These are phyloP conservation scores for Megaceryle maxima DNA, from an alignment of 2,113 vertebrate species.

Conservation along the genomic window DNA sequence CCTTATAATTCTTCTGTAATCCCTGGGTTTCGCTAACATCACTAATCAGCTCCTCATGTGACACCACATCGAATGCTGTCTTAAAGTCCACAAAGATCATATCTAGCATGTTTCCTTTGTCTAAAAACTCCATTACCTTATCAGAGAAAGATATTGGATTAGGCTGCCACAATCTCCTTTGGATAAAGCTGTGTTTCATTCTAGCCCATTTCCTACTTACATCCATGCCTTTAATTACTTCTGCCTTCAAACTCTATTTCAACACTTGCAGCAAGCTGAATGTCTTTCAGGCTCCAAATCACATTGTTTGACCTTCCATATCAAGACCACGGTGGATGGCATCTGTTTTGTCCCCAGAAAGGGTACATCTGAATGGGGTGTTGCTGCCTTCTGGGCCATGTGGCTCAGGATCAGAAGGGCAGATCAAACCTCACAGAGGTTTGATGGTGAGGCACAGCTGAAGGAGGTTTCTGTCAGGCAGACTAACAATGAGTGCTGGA, in stretches of 20 bases:
- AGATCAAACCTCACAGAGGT: background rate
- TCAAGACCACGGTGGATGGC: no score
- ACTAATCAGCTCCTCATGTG: slow-evolving; percentile 20
- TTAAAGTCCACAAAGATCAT: background rate
- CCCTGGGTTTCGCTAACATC: background rate
- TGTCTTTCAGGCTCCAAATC: background rate
- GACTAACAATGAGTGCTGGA: background rate
- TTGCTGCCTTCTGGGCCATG: background rate
- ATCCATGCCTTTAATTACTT: background rate
- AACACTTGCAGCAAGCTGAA: background rate
- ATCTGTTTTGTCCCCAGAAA: background rate
- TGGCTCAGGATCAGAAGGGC: background rate
- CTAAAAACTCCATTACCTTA: slow-evolving; percentile 45
- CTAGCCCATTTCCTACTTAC: background rate
- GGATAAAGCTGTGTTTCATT: background rate
- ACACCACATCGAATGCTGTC: background rate
- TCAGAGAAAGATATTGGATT: slow-evolving; percentile 19
- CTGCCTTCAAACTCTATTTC: background rate
- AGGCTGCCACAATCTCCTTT: background rate
- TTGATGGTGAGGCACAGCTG: background rate
- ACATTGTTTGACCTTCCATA: accelerated
- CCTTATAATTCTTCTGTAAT: background rate
- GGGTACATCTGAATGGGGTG: accelerated
- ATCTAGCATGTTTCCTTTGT: slow-evolving; percentile 29
- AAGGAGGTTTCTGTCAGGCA: background rate